These are phyloP conservation scores for Orthosia cruda DNA, from an alignment of 2,888 invertebrate genomes.

Conservation along the genomic window DNA sequence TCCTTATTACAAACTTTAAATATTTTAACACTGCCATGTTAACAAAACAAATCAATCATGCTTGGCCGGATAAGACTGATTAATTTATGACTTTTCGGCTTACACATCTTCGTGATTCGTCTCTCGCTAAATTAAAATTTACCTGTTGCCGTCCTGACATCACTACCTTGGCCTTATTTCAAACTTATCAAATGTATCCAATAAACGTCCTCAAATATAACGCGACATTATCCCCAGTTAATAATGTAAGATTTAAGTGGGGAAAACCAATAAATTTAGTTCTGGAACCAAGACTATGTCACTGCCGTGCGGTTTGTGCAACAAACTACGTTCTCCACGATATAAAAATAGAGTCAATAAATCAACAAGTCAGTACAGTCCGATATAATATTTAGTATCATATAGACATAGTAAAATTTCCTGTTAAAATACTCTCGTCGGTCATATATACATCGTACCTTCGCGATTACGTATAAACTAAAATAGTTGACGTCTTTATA, in stretches of 20 bases:
- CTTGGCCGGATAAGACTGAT: conserved; percentile 19
- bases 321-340: conserved; percentile 67
- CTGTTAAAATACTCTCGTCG: conserved; percentile 46
- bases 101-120: not conserved
- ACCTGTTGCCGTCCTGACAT: conserved; percentile 50
- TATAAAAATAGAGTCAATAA: conserved; percentile 74
- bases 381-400: conserved; percentile 61
- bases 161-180: conserved; percentile 60
- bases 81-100: conserved; percentile 32
- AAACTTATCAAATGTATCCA: conserved; percentile 52
- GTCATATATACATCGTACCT: conserved; percentile 37
- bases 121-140: conserved; percentile 38
- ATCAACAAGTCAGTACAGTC: conserved; percentile 66
- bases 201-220: conserved; percentile 54
- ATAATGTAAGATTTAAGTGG: conserved; percentile 57
- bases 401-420: conserved; percentile 57
- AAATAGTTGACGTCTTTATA: conserved; percentile 32
- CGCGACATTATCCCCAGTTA: conserved; percentile 55
- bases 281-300: conserved; percentile 75
- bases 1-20: not conserved
- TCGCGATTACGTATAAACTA: conserved; percentile 34
- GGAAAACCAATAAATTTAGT: conserved; percentile 71
- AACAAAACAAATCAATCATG: conserved; percentile 45
- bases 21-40: conserved; percentile 15
- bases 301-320: conserved; percentile 61